Percentiles rank a stretch among this genome's conserved stretches.
Evolutionary conservation across 2,888 invertebrate genomes (phyloP).

Genomic region (Boloria selene): DNA sequence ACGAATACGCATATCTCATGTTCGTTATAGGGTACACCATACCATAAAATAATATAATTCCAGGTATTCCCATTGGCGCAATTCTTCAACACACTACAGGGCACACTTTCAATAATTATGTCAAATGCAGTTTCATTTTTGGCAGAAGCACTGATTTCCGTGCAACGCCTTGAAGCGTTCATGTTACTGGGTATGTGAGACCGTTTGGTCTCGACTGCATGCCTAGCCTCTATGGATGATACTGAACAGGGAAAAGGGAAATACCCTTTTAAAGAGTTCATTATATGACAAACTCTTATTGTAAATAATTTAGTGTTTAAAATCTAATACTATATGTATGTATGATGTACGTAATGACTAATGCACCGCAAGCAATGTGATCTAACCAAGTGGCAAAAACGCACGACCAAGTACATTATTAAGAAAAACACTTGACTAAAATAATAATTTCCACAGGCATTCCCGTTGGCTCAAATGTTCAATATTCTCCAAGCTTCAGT

Average conservation of each 20-base stretch:
- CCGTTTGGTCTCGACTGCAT: conserved; percentile 44
- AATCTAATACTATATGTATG: conserved; percentile 11
- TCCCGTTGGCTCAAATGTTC: conserved; percentile 88
- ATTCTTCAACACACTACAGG: conserved; percentile 85
- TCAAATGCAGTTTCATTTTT: conserved; percentile 82
- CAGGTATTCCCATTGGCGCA: conserved; percentile 84
- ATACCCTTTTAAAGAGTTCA: conserved; percentile 48
- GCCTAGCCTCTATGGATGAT: conserved; percentile 41
- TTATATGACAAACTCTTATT: conserved; percentile 55
- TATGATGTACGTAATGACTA: conserved; percentile 11
- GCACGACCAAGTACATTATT: conserved; percentile 20
- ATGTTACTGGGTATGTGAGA: conserved; percentile 78
- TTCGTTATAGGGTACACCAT: conserved; percentile 6
- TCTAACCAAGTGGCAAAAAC: background rate
- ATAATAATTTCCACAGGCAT: conserved; percentile 77
- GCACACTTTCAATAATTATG: conserved; percentile 83
- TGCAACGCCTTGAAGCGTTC: conserved; percentile 83
- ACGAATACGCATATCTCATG: background rate
- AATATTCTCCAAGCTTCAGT: conserved; percentile 86
- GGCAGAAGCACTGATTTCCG: conserved; percentile 84
- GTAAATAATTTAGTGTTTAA: conserved; percentile 38
- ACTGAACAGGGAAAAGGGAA: conserved; percentile 32
- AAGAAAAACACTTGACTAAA: conserved; percentile 22
- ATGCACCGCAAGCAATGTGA: conserved; percentile 8
- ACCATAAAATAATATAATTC: conserved; percentile 44